Conservation (phyloP, 2,797 vertebrate species). For the Erethizon dorsatum region DNA sequence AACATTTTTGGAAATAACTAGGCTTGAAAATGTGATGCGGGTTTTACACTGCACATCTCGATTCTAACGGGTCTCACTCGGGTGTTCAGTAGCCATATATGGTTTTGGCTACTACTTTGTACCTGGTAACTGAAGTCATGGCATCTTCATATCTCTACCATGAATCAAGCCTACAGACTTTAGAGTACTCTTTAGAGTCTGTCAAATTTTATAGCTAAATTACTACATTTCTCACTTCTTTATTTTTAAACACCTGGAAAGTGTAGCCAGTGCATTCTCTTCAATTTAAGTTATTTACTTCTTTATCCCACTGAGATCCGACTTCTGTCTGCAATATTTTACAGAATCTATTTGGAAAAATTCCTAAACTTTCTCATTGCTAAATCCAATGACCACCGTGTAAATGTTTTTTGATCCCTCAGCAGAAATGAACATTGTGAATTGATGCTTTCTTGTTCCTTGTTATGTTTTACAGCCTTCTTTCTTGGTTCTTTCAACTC, state of each 20-base stretch:
- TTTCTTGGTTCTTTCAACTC: not conserved
- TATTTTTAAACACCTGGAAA: conserved; percentile 37
- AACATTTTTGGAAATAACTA: not conserved
- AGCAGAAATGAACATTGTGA: not conserved
- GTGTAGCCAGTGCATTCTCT: not conserved
- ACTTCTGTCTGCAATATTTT: not conserved
- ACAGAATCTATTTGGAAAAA: not conserved
- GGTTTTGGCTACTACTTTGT: not conserved
- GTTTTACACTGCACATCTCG: not conserved
- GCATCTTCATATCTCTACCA: not conserved
- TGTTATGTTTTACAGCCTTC: not conserved
- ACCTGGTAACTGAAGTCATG: not conserved
- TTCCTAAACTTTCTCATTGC: not conserved
- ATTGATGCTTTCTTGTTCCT: not conserved
- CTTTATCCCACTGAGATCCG: not conserved
- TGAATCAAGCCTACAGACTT: not conserved
- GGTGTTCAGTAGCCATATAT: not conserved
- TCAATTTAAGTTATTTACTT: conserved; percentile 5
- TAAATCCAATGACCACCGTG: not conserved
- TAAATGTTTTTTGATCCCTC: not conserved
- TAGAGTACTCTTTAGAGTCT: not conserved
- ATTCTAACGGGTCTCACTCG: not conserved
- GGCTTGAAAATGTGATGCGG: not conserved
- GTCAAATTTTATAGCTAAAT: not conserved
- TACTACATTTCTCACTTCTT: not conserved